Base-by-base conservation (phyloP, 1,140 invertebrate genomes). In the Orussus abietinus region DNA sequence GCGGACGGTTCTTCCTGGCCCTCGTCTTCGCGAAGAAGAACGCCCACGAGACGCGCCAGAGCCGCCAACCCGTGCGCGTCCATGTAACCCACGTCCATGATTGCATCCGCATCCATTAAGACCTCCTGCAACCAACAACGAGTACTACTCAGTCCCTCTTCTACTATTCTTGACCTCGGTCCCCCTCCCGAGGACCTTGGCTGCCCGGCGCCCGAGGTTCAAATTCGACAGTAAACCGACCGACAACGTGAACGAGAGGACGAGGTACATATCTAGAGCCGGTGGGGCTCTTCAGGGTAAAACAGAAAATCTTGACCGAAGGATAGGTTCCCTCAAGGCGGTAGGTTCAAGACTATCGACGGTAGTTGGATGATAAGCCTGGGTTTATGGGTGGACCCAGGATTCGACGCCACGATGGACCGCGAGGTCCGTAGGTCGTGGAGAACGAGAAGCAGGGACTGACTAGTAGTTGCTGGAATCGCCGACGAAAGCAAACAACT, bases 41-140 rank as follows among this genome's bases (percentile, higher is more conserved):
- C 47, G 36, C 57, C 66, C 52, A 75, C 60, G 42, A 67, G 66
- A 49, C 55, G 75, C 62, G 59, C 62, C 57, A 76, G 66, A 66
- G 71, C 74, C 66, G 75, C 65, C 62, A 79, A 70, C 50, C 77
- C 77, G 20, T 70, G 75, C 51, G 65, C 55, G 47, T 78, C 64
- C 43, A 79, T 80, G 74, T 72, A 80, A 75, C 69, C 75, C 66
- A 78, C 61, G 58, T 75, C 73, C 72, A 73, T 74, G 64, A 75
- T 71, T 61, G 69, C 64, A 45, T 74, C 72, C 59, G 64, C 61
- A 63, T 73, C 70, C 70, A 73, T 55, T 57, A 73, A 69, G 62
- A 67, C 62, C 67, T 73, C 70, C 70, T 73, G 70, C 62, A 73
- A 73, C 68, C 69, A 73, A 73, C 66, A 72, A 69, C 66, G 60